phyloP scores from a whole-genome alignment of 1,140 invertebrate species.

The Hestina assimilis region DNA sequence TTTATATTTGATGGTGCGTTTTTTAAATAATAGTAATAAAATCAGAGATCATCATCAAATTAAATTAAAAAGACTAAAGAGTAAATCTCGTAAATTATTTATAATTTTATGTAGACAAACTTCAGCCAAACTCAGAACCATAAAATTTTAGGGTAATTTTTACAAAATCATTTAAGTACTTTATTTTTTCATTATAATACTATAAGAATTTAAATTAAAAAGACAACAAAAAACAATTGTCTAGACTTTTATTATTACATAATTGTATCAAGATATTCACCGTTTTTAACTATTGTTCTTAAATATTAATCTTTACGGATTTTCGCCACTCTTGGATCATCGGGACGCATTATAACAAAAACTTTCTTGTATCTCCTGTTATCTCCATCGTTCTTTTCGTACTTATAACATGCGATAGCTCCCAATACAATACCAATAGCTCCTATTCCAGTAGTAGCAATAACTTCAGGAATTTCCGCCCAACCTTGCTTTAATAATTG shows the following conservation, averaged over 20 bases:
- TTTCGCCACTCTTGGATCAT: conserved; percentile 80
- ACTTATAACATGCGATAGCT: conserved; percentile 60
- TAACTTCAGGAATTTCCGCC: conserved; percentile 84
- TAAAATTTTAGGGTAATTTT: no score
- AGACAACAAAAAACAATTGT: conserved; percentile 25
- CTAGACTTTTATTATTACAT: conserved; percentile 70
- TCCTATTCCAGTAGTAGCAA: conserved; percentile 77
- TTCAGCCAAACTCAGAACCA: no score
- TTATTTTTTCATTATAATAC: no score
- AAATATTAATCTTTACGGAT: conserved; percentile 65
- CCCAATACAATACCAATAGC: conserved; percentile 74
- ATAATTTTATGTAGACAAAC: no score
- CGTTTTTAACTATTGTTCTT: conserved; percentile 3
- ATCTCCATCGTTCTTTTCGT: conserved; percentile 81
- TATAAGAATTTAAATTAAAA: no score
- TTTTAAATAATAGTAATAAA: no score
- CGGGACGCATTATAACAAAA: conserved; percentile 82
- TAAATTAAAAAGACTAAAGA: no score
- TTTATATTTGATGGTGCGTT: no score
- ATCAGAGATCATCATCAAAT: no score
- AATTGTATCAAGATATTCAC: conserved; percentile 44
- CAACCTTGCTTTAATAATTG: conserved; percentile 63
- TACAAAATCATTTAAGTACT: no score
- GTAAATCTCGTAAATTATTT: no score
- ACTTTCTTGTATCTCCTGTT: conserved; percentile 80